These are phyloP conservation scores for Diglossa brunneiventris DNA, from an alignment of 2,113 vertebrate species.

Conservation along the genomic window DNA sequence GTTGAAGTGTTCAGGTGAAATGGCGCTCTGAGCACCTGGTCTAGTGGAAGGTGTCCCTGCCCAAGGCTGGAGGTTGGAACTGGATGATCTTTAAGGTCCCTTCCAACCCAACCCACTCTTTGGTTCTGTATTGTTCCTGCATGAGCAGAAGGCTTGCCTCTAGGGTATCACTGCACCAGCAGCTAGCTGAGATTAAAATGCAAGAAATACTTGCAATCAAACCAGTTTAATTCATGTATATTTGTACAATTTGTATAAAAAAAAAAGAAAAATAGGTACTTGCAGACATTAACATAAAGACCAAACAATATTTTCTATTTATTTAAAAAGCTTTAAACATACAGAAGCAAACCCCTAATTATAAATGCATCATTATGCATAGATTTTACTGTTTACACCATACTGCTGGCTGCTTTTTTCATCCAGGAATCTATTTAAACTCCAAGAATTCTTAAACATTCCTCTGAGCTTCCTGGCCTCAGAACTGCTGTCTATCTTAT, in stretches of 20 bases:
- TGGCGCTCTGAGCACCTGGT: not conserved
- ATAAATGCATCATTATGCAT: constrained; percentile 42
- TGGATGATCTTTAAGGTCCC: not conserved
- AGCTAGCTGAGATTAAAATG: constrained; percentile 50
- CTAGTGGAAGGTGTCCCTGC: not conserved
- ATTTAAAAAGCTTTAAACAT: constrained; percentile 64
- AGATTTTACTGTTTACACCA: constrained; percentile 52
- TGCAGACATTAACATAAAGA: constrained; percentile 68
- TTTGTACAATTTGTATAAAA: constrained; percentile 47
- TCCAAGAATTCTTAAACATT: constrained; percentile 45
- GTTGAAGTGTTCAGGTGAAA: not conserved
- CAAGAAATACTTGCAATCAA: constrained; percentile 61
- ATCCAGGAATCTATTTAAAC: constrained; percentile 53
- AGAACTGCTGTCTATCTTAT: constrained; percentile 61
- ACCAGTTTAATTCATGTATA: constrained; percentile 64
- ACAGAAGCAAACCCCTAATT: constrained; percentile 68
- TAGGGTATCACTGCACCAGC: not conserved
- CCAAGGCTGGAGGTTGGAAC: not conserved
- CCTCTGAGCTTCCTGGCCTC: constrained; percentile 51
- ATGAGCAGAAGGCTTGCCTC: not conserved
- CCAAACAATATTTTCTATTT: constrained; percentile 70
- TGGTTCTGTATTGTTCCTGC: not conserved
- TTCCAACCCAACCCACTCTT: not conserved
- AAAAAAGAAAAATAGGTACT: constrained; percentile 56
- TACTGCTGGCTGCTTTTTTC: constrained; percentile 56